These are phyloP conservation scores for Hecatera dysodea DNA, from an alignment of 2,888 invertebrate species.

Conservation along the genomic window DNA sequence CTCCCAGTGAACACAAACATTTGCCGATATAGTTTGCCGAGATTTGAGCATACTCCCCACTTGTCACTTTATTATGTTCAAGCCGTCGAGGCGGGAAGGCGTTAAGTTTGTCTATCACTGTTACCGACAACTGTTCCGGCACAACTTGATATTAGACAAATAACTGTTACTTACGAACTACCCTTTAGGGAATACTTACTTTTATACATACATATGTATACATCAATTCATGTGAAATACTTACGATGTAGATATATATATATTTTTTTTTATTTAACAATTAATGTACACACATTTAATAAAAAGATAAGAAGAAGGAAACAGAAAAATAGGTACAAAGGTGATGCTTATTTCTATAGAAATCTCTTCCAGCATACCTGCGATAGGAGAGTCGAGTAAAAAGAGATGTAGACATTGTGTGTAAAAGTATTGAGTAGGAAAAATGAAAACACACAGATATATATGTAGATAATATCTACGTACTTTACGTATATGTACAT, in stretches of 20 bases:
- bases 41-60: constrained; percentile 67
- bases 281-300: too few species aligned
- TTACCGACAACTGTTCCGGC: constrained; percentile 52
- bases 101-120: constrained; percentile 65
- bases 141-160: constrained; percentile 63
- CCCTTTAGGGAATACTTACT: constrained; percentile 31
- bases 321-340: too few species aligned
- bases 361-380: too few species aligned
- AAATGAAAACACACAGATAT: too few species aligned
- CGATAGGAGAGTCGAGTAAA: too few species aligned
- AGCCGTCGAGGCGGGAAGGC: constrained; percentile 47
- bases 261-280: too few species aligned
- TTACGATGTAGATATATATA: constrained; percentile 7
- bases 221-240: constrained; percentile 31
- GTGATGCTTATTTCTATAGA: too few species aligned
- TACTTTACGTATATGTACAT: neutral
- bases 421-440: too few species aligned
- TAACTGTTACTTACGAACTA: constrained; percentile 45
- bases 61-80: constrained; percentile 67
- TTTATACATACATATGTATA: constrained; percentile 18
- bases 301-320: too few species aligned
- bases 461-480: too few species aligned
- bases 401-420: too few species aligned
- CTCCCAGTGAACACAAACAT: constrained; percentile 74
- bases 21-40: constrained; percentile 73